phyloP scores from a whole-genome alignment of 2,888 invertebrate species.

The Spatulosminthurus flaviceps region DNA sequence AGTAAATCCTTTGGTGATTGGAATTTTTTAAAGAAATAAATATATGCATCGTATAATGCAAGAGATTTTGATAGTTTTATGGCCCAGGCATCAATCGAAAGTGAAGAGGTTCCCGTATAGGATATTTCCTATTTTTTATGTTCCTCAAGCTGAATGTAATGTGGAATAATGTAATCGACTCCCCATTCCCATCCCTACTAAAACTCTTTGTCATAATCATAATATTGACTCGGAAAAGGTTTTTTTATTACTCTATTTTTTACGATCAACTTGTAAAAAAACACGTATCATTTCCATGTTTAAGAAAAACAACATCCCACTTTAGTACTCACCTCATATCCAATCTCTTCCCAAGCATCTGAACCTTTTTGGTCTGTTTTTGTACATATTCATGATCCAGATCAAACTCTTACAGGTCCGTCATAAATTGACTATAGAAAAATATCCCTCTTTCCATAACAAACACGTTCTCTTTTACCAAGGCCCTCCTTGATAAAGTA shows the following conservation, averaged over 20 bases:
- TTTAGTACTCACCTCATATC: no score
- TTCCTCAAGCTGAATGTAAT: conserved; percentile 27
- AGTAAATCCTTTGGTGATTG: conserved; percentile 8
- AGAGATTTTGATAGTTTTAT: conserved; percentile 41
- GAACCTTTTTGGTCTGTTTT: no score
- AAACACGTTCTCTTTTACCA: no score
- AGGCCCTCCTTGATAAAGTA: no score
- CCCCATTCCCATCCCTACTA: conserved; percentile 30
- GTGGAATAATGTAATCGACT: conserved; percentile 41
- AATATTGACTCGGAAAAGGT: conserved; percentile 46
- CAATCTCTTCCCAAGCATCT: no score
- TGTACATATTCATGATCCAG: no score
- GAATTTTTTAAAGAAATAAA: neutral
- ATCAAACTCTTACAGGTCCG: no score
- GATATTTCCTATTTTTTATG: conserved; percentile 7
- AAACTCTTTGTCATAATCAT: conserved; percentile 47
- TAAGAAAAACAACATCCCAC: neutral
- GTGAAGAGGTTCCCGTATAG: conserved; percentile 12
- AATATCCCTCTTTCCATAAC: no score
- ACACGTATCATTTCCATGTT: neutral
- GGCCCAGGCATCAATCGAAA: conserved; percentile 32
- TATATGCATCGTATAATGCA: neutral
- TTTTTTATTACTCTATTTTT: conserved; percentile 44
- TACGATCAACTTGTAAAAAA: conserved; percentile 48
- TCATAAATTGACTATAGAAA: no score